Conservation (phyloP, 2,888 invertebrate genomes). For the Polymixis lichenea region DNA sequence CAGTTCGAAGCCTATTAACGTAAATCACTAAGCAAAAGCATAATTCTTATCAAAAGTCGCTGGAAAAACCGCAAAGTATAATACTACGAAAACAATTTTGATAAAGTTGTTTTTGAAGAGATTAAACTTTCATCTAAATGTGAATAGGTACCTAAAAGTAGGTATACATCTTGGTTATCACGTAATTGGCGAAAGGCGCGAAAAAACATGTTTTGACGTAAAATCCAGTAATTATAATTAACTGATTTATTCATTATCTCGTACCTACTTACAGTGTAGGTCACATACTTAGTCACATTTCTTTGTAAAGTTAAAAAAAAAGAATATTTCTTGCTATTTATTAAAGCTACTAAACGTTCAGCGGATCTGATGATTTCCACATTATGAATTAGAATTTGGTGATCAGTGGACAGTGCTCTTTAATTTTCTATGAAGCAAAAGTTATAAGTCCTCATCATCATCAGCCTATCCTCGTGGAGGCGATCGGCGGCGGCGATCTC, state of each 20-base stretch:
- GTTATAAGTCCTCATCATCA: background rate
- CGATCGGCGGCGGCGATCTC: too few relatives aligned
- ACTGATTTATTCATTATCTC: constrained; percentile 34
- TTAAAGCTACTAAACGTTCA: background rate
- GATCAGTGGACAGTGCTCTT: background rate
- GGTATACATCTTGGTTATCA: constrained; percentile 17
- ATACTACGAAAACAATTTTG: constrained; percentile 21
- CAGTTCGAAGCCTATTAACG: background rate
- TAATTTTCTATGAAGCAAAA: background rate
- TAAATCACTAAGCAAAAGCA: background rate
- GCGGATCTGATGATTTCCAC: background rate
- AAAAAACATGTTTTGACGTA: constrained; percentile 25
- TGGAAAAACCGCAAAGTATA: background rate
- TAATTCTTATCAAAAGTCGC: constrained; percentile 14
- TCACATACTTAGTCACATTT: background rate
- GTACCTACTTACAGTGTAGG: constrained; percentile 12
- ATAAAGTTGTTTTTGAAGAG: constrained; percentile 42
- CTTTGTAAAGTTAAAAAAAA: background rate
- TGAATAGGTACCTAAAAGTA: background rate
- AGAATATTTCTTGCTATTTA: background rate
- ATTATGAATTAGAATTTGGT: background rate
- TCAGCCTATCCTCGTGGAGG: too few relatives aligned
- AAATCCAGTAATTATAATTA: constrained; percentile 24
- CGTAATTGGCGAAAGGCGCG: background rate
- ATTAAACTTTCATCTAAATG: constrained; percentile 13